Percentiles rank a stretch among this genome's conserved stretches.
Conservation (phyloP, 2,797 vertebrate genomes). For the Premnoplex brunnescens region DNA sequence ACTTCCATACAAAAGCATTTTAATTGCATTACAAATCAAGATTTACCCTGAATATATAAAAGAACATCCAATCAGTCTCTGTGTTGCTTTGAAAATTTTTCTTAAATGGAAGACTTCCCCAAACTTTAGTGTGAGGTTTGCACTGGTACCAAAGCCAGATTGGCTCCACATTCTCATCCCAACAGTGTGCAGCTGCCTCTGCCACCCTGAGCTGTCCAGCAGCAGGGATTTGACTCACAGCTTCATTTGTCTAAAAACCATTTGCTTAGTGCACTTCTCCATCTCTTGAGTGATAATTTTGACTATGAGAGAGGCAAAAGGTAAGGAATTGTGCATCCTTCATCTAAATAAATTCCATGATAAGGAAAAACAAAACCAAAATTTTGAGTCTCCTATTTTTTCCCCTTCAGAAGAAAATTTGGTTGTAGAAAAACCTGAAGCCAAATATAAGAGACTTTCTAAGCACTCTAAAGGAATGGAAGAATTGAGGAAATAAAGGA, state of each 20-base stretch:
- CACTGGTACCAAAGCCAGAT: neutral
- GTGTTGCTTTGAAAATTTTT: neutral
- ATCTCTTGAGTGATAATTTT: neutral
- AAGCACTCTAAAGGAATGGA: neutral
- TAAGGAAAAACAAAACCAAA: neutral
- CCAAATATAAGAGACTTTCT: neutral
- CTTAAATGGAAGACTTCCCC: neutral
- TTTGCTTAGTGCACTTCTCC: neutral
- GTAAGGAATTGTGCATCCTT: neutral
- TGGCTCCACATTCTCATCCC: neutral
- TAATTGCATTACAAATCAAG: neutral
- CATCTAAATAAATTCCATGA: neutral
- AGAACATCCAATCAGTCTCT: neutral
- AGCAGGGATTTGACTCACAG: neutral
- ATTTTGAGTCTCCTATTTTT: neutral
- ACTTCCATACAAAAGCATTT: neutral
- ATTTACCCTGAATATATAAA: neutral
- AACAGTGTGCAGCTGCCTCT: neutral
- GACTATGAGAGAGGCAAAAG: neutral
- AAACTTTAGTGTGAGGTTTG: neutral
- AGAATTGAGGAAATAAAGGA: neutral
- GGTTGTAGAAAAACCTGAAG: neutral
- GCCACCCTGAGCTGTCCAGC: neutral
- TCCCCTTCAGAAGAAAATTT: neutral
- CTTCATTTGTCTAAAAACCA: neutral